Evolutionary conservation across 1,140 invertebrate genomes (phyloP).

Genomic region (Ladona fulva): DNA sequence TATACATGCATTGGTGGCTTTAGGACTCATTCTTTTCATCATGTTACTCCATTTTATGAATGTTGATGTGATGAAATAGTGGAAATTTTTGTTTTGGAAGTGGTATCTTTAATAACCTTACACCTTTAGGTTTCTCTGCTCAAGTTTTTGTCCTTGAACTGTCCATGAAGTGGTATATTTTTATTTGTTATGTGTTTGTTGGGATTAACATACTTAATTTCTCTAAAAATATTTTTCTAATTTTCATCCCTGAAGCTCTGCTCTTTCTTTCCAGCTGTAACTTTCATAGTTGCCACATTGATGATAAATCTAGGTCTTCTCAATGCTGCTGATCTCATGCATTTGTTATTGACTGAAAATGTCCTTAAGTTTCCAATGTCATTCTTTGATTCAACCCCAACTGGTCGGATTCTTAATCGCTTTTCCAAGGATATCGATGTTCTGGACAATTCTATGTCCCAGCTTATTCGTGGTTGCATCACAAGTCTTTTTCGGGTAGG

Average conservation of each 20-base stretch:
- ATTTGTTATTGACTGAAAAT: slow-evolving; percentile 33
- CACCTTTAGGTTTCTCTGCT: no score
- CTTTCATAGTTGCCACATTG: slow-evolving; percentile 18
- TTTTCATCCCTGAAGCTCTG: neutral
- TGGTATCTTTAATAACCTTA: no score
- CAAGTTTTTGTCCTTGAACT: no score
- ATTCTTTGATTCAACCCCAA: slow-evolving; percentile 81
- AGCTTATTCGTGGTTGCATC: neutral
- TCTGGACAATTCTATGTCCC: slow-evolving; percentile 63
- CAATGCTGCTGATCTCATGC: slow-evolving; percentile 30
- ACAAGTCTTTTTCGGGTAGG: slow-evolving; percentile 4
- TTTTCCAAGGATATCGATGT: slow-evolving; percentile 78
- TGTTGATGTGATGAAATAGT: no score
- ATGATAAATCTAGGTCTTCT: slow-evolving; percentile 24
- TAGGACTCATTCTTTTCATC: no score
- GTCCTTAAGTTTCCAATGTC: slow-evolving; percentile 54
- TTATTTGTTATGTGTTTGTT: no score
- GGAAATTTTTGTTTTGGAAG: no score
- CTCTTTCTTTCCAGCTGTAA: slow-evolving; percentile 21
- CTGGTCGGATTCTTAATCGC: slow-evolving; percentile 74
- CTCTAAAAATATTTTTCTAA: neutral
- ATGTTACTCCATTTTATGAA: no score
- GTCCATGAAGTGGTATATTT: no score
- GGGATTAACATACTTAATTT: slow-evolving; percentile 11
- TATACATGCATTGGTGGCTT: no score